phyloP scores from a whole-genome alignment of 2,113 vertebrate genomes.

The Gadus chalcogrammus region DNA sequence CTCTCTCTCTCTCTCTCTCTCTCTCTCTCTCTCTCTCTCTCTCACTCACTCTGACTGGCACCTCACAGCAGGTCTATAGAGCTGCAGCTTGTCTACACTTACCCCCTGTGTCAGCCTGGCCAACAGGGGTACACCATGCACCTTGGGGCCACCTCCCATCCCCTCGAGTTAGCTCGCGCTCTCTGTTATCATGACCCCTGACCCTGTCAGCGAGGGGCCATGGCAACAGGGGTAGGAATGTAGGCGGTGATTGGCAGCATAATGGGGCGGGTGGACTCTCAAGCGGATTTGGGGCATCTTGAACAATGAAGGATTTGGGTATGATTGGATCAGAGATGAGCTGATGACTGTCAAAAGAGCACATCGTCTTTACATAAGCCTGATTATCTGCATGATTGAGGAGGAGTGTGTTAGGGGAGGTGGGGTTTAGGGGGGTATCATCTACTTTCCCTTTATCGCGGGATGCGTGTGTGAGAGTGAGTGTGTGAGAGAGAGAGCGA shows the following conservation, averaged over 20 bases:
- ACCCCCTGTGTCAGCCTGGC: constrained; percentile 87
- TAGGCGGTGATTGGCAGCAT: constrained; percentile 98
- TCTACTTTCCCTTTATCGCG: no score
- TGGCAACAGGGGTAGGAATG: constrained; percentile 99
- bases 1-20: constrained; percentile 21
- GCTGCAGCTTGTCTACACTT: constrained; percentile 98
- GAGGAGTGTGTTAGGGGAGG: constrained; percentile 74
- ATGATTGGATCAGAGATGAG: constrained; percentile 99
- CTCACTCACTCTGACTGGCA: background rate
- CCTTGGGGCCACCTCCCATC: constrained; percentile 79
- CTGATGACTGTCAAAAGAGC: constrained; percentile 98
- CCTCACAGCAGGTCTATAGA: constrained; percentile 83
- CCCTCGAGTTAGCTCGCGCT: constrained; percentile 92
- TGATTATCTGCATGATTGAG: constrained; percentile 98
- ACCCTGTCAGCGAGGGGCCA: constrained; percentile 79
- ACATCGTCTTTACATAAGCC: constrained; percentile 99
- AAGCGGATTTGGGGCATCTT: constrained; percentile 97
- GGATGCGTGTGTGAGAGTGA: background rate
- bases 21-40: background rate
- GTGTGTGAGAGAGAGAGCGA: constrained; percentile 55
- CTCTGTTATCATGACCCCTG: constrained; percentile 97
- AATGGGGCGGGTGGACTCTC: constrained; percentile 79
- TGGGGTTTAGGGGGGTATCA: constrained; percentile 24
- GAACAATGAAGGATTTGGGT: constrained; percentile 92
- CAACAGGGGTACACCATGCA: constrained; percentile 76